phyloP scores from a whole-genome alignment of 2,113 vertebrate species.

The Paedocypris sp. region DNA sequence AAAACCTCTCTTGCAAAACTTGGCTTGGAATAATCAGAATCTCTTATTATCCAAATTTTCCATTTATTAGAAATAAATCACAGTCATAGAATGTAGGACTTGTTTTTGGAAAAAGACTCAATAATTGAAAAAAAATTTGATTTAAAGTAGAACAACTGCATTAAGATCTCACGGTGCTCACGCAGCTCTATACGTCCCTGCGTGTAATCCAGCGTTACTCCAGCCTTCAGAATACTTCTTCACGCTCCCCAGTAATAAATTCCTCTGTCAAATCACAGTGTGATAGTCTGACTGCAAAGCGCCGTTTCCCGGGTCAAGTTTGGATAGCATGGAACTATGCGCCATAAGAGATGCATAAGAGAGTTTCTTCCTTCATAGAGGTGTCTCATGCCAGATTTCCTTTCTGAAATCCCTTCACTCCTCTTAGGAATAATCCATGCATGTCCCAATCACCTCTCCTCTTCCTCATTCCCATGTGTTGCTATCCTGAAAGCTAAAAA shows the following conservation, averaged over 20 bases:
- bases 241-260: neutral
- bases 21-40: too few relatives aligned
- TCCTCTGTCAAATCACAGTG: slow-evolving; percentile 1
- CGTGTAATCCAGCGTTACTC: slow-evolving; percentile 11
- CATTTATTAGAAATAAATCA: too few relatives aligned
- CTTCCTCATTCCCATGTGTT: neutral
- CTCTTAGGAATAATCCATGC: slow-evolving; percentile 7
- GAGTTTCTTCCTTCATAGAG: slow-evolving; percentile 1
- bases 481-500: neutral
- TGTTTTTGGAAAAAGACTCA: too few relatives aligned
- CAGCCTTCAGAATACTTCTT: neutral
- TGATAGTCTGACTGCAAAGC: slow-evolving; percentile 3
- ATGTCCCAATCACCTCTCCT: neutral
- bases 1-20: too few relatives aligned
- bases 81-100: too few relatives aligned
- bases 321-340: neutral
- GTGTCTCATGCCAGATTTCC: slow-evolving; percentile 6
- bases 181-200: neutral
- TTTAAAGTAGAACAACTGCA: too few relatives aligned
- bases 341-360: slow-evolving; percentile 11
- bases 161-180: too few relatives aligned
- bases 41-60: too few relatives aligned
- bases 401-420: neutral
- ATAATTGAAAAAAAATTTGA: too few relatives aligned
- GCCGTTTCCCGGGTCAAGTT: neutral